Evolutionary conservation across 2,113 vertebrate genomes (phyloP), one percentile per base, ranked within the genome.

Genomic region (Chamaea fasciata): DNA sequence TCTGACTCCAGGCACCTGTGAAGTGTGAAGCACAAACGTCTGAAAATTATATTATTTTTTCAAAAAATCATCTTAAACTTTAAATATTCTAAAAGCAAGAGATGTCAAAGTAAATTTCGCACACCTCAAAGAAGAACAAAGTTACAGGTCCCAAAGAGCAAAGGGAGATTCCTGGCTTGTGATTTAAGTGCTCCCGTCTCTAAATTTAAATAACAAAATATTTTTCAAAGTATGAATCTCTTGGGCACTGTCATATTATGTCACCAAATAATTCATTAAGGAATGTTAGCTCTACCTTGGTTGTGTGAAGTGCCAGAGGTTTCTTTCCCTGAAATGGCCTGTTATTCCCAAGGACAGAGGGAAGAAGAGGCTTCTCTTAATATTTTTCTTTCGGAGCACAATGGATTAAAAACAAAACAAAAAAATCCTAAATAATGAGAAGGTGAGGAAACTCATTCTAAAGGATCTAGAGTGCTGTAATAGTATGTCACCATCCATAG

Each of bases 181-280:
- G 55, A 83, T 87, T 87, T 46, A 90, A 69, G 47, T 77, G 42
- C 53, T 87, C 21, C 30, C 14, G 64, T 74, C 74, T 89, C 76
- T 67, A 83, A 80, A 95, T 93, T 86, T 83, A 86, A 96, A 77
- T 73, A 88, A 62, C 57, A 95, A 94, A 91, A 28, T 60, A 71
- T 64, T 89, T 94, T 92, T 85, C 33, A 77, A 81, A 92, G 64
- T 77, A 18, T 83, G 35, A 86, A 39, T 70, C 47, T 94, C 90
- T 70, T 91, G 84, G 87, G 82, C 68, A 83, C 67, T 80, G 75
- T 83, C 90, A 83, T n/a, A 28, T 77, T 88, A 59, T n/a, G 47
- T 70, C 7, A 1, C 52, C 87, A 88, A 88, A 86, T 56, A 94
- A 86, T 83, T 92, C 47, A 88, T 86, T 95, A 83, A 80, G 86